Percentiles rank a stretch among this genome's conserved stretches.
These are phyloP conservation scores for Calypte anna DNA, from an alignment of 2,113 vertebrate genomes.

Conservation along the genomic window DNA sequence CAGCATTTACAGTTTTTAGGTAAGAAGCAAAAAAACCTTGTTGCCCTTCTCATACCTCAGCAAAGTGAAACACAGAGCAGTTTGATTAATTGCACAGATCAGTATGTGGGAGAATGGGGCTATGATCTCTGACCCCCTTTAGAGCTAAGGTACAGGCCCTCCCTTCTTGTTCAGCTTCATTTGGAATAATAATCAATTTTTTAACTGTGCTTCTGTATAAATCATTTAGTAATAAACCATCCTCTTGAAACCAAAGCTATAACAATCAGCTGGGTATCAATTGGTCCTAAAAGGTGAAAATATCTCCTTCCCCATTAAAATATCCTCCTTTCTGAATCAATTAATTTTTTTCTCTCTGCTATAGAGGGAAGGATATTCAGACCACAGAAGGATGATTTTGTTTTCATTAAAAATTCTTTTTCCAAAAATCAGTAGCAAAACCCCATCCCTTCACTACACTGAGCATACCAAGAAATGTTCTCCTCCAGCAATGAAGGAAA, in stretches of 20 bases:
- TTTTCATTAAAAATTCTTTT: conserved; percentile 34
- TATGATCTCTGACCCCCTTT: not conserved
- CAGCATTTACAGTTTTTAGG: not conserved
- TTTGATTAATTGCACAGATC: not conserved
- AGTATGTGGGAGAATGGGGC: not conserved
- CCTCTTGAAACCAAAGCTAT: not conserved
- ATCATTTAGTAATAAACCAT: not conserved
- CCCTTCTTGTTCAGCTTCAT: not conserved
- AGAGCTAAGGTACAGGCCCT: not conserved
- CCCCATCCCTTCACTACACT: not conserved
- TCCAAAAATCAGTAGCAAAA: not conserved
- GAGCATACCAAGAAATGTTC: not conserved
- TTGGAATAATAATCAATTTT: not conserved
- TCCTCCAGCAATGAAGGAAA: conserved; percentile 11
- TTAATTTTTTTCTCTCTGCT: not conserved
- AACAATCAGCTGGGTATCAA: conserved; percentile 15
- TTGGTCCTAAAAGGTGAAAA: conserved; percentile 1
- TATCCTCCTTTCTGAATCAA: not conserved
- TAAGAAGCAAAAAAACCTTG: not conserved
- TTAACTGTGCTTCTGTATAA: not conserved
- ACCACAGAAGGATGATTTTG: not conserved
- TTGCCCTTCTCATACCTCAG: not conserved
- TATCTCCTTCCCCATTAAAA: not conserved
- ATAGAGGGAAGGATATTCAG: not conserved
- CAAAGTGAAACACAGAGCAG: accelerated